Evolutionary conservation across 2,797 vertebrate species (phyloP), one percentile per base, ranked within the genome.

Genomic region (Melanotaenia parkinsoni): DNA sequence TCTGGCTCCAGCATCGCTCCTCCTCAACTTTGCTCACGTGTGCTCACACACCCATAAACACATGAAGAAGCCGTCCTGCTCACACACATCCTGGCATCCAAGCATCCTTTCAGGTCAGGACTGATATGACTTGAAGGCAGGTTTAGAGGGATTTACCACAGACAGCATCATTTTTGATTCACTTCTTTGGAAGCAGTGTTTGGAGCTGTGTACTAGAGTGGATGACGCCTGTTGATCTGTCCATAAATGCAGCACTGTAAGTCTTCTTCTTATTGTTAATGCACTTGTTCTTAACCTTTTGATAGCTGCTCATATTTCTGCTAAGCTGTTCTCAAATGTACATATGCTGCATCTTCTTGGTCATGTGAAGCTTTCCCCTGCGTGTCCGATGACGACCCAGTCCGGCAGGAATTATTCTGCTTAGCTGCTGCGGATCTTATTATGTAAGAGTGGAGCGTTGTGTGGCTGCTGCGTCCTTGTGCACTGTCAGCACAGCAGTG

Each of bases 21-120:
- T 80, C 93, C 91, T 92, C 82, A 81, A 76, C 81, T 89, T 82
- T 30, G 22, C 89, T 94, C 87, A 88, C 80, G 76, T 89, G 89
- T 89, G 58, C 35, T 2, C 43, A 13, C 70, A 78, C 35, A 22
- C 69, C 56, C 80, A 77, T 43, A 78, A 71, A 77, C 74, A 72
- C 78, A 38, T 6, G 0, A 47, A 72, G 74, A 57, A 74, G 70
- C 69, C 28, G 37, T 5, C 43, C 56, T 6, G 9, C 66, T 63
- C 74, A 53, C 65, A 69, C 87, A 78, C 80, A 60, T 89, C 28
- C 61, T 38, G 54, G 65, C 58, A 47, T 66, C 70, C 47, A 38
- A 20, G 53, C 68, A 58, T 70, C 62, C 3, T 54, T 67, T 61
- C 51, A 18, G n/a, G 50, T 72, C 51, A 74, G 66, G 16, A 33